These are phyloP conservation scores for Lycodopsis pacificus DNA, from an alignment of 2,797 vertebrate genomes.

Conservation along the genomic window DNA sequence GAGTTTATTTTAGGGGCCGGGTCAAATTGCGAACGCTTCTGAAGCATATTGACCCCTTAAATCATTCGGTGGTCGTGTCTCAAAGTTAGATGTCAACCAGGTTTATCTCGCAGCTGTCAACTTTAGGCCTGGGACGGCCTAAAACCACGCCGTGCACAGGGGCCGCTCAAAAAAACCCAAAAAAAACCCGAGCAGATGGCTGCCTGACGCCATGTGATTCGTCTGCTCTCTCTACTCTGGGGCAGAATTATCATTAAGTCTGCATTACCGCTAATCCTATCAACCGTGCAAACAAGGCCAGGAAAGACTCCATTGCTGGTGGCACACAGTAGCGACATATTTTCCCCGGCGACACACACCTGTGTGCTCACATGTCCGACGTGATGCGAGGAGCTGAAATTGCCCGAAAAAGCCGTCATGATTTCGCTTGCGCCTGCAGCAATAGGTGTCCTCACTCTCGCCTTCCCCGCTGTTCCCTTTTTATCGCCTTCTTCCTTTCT, in stretches of 20 bases:
- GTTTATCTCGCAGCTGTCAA: background rate
- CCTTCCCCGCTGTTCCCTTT: conserved; percentile 25
- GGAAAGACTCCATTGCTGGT: background rate
- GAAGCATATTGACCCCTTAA: background rate
- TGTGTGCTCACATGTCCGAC: background rate
- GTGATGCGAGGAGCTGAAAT: conserved; percentile 6
- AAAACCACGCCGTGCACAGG: background rate
- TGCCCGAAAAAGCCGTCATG: conserved; percentile 8
- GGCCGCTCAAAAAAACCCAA: background rate
- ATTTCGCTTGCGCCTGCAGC: conserved; percentile 49
- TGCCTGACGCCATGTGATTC: conserved; percentile 10
- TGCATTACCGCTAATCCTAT: conserved; percentile 36
- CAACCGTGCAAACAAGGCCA: conserved; percentile 10
- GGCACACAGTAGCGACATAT: background rate
- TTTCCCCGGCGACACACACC: background rate
- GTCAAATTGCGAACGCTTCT: background rate
- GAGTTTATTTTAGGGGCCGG: background rate
- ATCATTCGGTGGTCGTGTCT: background rate
- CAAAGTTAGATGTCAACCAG: background rate
- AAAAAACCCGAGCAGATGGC: conserved; percentile 20
- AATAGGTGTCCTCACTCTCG: conserved; percentile 55
- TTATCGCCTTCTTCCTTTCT: conserved; percentile 42
- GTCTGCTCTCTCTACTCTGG: background rate
- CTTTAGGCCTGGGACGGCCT: background rate
- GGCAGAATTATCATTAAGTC: conserved; percentile 33